phyloP scores from a whole-genome alignment of 2,113 vertebrate genomes.

The Leptosomus discolor region DNA sequence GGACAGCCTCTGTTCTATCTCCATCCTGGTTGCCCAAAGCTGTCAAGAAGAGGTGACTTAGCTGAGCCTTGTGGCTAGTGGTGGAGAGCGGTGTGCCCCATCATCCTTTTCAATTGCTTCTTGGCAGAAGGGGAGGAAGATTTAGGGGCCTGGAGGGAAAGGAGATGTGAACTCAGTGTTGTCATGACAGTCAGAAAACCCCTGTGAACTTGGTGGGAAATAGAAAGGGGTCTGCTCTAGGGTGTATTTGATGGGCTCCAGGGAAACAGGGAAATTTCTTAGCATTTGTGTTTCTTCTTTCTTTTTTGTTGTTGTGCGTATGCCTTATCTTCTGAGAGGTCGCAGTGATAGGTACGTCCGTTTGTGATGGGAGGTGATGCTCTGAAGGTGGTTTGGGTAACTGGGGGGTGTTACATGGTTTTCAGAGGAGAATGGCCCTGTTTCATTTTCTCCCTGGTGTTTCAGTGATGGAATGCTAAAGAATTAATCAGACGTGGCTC shows the following conservation, averaged over 20 bases:
- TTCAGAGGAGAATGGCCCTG: background rate
- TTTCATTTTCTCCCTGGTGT: background rate
- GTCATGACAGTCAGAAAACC: background rate
- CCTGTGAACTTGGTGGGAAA: background rate
- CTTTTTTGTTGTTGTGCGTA: background rate
- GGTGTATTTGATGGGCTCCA: background rate
- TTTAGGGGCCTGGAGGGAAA: background rate
- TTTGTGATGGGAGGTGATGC: background rate
- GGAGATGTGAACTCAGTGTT: background rate
- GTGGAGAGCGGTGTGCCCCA: background rate
- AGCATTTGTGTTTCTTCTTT: background rate
- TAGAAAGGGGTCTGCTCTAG: background rate
- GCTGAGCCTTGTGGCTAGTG: background rate
- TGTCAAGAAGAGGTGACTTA: background rate
- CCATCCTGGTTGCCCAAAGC: background rate
- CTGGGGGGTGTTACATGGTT: background rate
- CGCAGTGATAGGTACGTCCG: background rate
- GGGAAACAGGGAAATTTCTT: background rate
- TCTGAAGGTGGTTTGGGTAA: background rate
- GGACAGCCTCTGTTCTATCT: background rate
- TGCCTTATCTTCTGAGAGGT: background rate
- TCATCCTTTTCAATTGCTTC: accelerated
- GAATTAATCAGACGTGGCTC: background rate
- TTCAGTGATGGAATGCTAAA: background rate
- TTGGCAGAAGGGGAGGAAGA: background rate